Evolutionary conservation across 2,113 vertebrate genomes (phyloP).

Genomic region (Cynopterus brachyotis): DNA sequence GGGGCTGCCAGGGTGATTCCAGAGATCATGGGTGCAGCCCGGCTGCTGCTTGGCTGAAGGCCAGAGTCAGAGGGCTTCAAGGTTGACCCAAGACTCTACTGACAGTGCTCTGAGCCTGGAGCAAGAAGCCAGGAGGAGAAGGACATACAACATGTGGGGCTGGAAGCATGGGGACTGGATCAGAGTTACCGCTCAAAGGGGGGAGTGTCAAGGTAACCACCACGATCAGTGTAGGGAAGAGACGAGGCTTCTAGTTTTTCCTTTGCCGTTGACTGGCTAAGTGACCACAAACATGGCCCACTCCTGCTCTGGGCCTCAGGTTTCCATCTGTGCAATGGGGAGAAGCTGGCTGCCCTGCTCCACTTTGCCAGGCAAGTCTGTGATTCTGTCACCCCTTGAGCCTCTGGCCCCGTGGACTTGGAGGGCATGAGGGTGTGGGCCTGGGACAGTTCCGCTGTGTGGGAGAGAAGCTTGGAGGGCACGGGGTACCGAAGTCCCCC

Average conservation of each 20-base stretch:
- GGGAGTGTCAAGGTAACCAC: background rate
- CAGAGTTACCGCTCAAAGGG: background rate
- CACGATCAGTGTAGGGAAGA: background rate
- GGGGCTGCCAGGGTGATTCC: background rate
- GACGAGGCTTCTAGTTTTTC: background rate
- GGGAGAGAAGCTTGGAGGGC: background rate
- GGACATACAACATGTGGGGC: too few relatives aligned
- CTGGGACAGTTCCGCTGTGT: accelerated
- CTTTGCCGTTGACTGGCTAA: background rate
- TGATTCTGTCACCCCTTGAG: background rate
- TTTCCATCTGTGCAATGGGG: background rate
- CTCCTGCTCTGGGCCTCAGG: background rate
- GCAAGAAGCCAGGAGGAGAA: background rate
- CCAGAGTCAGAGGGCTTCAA: background rate
- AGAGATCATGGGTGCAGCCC: background rate
- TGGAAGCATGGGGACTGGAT: accelerated
- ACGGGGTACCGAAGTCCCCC: background rate
- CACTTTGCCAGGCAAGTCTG: background rate
- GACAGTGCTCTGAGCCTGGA: background rate
- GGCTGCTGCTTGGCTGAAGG: background rate
- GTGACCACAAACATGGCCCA: background rate
- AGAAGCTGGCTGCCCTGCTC: background rate
- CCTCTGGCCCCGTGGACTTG: background rate
- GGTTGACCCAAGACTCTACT: background rate
- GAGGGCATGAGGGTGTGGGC: background rate